Evolutionary conservation across 1,140 invertebrate genomes (phyloP), one percentile per base, ranked within the genome.

Genomic region (Zaprionus gabonicus): DNA sequence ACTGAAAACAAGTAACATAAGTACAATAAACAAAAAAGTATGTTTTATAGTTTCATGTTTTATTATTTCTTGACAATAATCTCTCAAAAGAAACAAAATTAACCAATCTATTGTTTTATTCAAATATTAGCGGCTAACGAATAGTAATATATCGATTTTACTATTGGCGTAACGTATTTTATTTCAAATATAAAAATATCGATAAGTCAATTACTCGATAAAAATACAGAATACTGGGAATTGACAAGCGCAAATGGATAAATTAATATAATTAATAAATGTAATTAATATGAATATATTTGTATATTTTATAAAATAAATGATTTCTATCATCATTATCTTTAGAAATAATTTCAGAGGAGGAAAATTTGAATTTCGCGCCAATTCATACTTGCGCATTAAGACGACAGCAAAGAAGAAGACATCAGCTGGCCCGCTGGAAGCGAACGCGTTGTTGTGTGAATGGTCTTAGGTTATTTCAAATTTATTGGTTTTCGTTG

Each of bases 381-480:
- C 75, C 64, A 17, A 44, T 36, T 10, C 1, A 13, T 27, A 17
- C 60, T 17, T 36, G 13, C 1, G 7, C 28, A 38, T 46, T 46
- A 53, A 27, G 9, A n/a, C 55, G 15, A 23, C 28, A 17, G 17
- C n/a, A 23, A 69, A 67, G 64, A 63, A 34, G 49, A 74, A 74
- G 58, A 12, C 31, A 60, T 41, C 71, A 73, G 71, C 49, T 73
- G 71, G 34, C 55, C 7, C 17, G 20, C 20, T 23, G 46, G 46
- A 49, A 23, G 46, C 46, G 46, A 51, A 15, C 65, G 65, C 71
- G 65, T 56, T 57, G 0, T 2, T 13, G 23, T 49, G 51, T 69
- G 78, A 80, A 70, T 73, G 78, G 5, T 36, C 44, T 10, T 15
- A 66, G 31, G 49, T 20, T 20, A 59, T 76, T 79, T 79, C 44